Conservation (phyloP, 2,113 vertebrate species). For the Etheostoma spectabile region DNA sequence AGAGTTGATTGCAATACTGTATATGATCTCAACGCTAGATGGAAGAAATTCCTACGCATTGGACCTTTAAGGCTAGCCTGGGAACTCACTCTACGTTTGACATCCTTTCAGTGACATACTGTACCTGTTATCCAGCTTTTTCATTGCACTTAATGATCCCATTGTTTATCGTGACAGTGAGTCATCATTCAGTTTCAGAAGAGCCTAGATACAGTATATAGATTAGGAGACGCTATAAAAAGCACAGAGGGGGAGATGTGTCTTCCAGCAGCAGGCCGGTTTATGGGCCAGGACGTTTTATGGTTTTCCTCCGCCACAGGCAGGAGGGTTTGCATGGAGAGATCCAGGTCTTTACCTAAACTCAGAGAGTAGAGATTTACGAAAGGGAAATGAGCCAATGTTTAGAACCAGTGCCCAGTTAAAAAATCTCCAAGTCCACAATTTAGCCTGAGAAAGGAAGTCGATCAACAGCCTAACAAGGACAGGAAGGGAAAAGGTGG, state of each 20-base stretch:
- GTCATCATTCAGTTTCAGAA: slow-evolving; percentile 30
- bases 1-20: too few relatives aligned
- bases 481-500: not conserved
- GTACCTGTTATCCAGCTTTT: slow-evolving; percentile 58
- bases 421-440: slow-evolving; percentile 39
- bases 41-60: too few relatives aligned
- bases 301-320: slow-evolving; percentile 28
- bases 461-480: slow-evolving; percentile 5
- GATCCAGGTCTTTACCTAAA: slow-evolving; percentile 36
- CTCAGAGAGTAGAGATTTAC: slow-evolving; percentile 41
- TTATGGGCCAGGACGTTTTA: slow-evolving; percentile 44
- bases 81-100: slow-evolving; percentile 38
- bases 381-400: not conserved
- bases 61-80: slow-evolving; percentile 17
- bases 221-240: slow-evolving; percentile 42
- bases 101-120: slow-evolving; percentile 31
- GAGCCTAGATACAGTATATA: slow-evolving; percentile 16
- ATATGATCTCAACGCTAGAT: too few relatives aligned
- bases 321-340: not conserved
- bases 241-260: slow-evolving; percentile 23
- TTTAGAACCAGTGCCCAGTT: slow-evolving; percentile 19
- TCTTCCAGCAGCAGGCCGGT: slow-evolving; percentile 31
- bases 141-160: slow-evolving; percentile 46
- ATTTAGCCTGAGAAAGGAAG: slow-evolving; percentile 13
- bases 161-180: slow-evolving; percentile 49